Percentiles rank a stretch among this genome's conserved stretches.
Conservation (phyloP, 2,113 vertebrate genomes). For the Sinocyclocheilus maitianheensis region DNA sequence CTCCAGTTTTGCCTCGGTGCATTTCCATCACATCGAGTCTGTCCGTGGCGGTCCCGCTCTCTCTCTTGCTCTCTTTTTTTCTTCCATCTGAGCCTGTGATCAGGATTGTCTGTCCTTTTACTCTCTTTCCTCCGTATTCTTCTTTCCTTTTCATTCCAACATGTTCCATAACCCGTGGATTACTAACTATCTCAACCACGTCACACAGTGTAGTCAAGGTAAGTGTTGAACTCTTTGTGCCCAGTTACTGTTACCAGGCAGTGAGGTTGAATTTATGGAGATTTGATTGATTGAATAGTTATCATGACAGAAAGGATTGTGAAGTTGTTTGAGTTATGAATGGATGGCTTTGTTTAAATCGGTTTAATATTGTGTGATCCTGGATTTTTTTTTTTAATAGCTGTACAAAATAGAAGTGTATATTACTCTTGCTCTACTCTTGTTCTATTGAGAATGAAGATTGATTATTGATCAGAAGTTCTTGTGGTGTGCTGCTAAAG, state of each 20-base stretch:
- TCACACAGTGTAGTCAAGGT: constrained; percentile 85
- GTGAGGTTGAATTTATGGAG: constrained; percentile 15
- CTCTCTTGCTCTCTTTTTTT: constrained; percentile 19
- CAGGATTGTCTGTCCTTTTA: constrained; percentile 19
- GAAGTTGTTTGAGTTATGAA: neutral
- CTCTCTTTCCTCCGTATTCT: neutral
- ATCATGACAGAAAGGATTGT: neutral
- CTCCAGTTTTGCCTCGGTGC: constrained; percentile 33
- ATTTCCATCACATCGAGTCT: constrained; percentile 35
- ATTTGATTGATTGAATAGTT: neutral
- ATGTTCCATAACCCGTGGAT: constrained; percentile 93
- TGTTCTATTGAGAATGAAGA: neutral
- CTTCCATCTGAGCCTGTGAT: constrained; percentile 3
- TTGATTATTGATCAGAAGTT: neutral
- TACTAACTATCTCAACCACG: constrained; percentile 82
- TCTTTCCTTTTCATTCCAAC: constrained; percentile 58
- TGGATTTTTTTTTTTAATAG: neutral
- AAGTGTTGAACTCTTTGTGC: constrained; percentile 63
- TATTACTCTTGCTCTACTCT: too few relatives aligned
- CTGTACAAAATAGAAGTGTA: neutral
- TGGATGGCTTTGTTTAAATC: neutral
- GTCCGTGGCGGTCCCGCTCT: constrained; percentile 2
- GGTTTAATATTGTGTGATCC: neutral
- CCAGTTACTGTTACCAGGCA: neutral
- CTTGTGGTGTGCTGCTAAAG: neutral